Evolutionary conservation across 2,888 invertebrate genomes (phyloP), one percentile per base, ranked within the genome.

Genomic region (Aleiodes testaceus): DNA sequence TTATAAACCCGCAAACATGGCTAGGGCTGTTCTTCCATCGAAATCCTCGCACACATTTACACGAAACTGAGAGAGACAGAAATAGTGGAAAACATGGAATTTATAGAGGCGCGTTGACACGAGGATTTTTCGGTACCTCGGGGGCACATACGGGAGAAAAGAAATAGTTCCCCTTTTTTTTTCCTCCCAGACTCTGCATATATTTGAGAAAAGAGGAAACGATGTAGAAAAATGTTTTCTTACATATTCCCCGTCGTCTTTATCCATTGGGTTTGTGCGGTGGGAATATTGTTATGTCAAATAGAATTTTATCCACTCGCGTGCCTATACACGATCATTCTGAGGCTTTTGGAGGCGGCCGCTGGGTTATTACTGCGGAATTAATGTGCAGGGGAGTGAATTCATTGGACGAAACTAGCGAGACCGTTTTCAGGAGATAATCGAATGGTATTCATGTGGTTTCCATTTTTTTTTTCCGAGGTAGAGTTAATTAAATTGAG

Each of bases 1-100:
- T 87, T 87, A 86, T 87, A 86, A 86, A 84, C 83, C 86, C 87
- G 87, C 87, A 86, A 87, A 87, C 86, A 86, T 87, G 87, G 87
- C 86, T 85, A 84, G 78, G 79, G 82, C 78, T 77, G 77, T 65
- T 71, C 63, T 45, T 59, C 36, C 47, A 14, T 47, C 16, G 16
- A 14, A 14, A 47, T 47, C 47, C 47, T 47, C 59, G 45, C 16
- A 44, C 49, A 36, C 36, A 36, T 36, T 36, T 1, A 36, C 11
- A 11, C 36, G 36, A 9, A 11, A 36, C 9, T 9, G 36, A 11
- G 36, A 36, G 64, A 53, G 30, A 65, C 26, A 59, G 22, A 66
- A 50, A 61, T 63, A 49, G 70, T 67, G 66, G 59, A 68, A 55
- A 73, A 81, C 81, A 79, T 79, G 76, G 78, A 80, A 81, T 83